phyloP scores from a whole-genome alignment of 2,888 invertebrate species.

The Sycophila texana region DNA sequence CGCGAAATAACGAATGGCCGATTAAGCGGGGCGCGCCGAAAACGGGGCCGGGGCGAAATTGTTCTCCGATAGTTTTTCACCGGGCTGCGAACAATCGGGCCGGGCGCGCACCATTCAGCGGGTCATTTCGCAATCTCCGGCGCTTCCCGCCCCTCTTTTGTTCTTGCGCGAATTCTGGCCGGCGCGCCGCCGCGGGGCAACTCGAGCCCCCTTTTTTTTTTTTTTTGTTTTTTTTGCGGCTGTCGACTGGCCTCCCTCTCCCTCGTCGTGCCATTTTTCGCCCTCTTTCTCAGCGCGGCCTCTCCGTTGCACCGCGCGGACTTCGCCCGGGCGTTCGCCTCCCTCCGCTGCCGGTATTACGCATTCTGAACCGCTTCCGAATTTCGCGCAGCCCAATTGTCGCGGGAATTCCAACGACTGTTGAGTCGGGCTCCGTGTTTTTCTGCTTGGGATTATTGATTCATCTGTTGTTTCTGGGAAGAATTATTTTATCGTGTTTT shows the following conservation, averaged over 20 bases:
- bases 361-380: slow-evolving; percentile 45
- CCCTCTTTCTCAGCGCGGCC: slow-evolving; percentile 1
- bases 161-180: slow-evolving; percentile 45
- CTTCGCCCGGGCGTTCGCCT: slow-evolving; percentile 26
- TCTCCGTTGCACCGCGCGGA: slow-evolving; percentile 16
- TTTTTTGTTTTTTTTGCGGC: no score
- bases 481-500: no score
- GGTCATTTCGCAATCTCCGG: slow-evolving; percentile 44
- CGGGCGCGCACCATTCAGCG: slow-evolving; percentile 36
- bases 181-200: background rate
- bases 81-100: slow-evolving; percentile 41
- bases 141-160: slow-evolving; percentile 24
- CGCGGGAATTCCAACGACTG: no score
- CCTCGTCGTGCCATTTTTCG: background rate
- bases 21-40: slow-evolving; percentile 32
- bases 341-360: slow-evolving; percentile 35
- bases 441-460: slow-evolving; percentile 12
- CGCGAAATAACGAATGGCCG: slow-evolving; percentile 39
- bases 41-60: slow-evolving; percentile 19
- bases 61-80: slow-evolving; percentile 46
- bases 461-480: no score
- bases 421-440: background rate
- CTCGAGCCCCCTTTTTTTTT: background rate
- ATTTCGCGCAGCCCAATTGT: slow-evolving; percentile 24
- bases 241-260: background rate